Conservation (phyloP, 2,888 invertebrate genomes). For the Acanthosepion pharaonis region DNA sequence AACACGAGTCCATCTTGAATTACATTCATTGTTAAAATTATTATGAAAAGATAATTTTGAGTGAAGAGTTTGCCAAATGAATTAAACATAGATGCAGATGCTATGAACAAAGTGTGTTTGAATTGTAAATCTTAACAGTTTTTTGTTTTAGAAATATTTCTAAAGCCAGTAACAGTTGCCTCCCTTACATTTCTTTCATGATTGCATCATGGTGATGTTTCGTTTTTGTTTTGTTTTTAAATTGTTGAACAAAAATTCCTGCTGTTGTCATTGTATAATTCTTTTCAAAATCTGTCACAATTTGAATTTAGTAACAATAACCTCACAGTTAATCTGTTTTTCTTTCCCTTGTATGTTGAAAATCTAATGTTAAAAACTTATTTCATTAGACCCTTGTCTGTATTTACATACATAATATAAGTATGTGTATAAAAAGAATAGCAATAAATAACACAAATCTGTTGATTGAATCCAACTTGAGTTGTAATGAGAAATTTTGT, state of each 20-base stretch:
- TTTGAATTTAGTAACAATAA: constrained; percentile 33
- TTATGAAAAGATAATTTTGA: not conserved
- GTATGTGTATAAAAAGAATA: not conserved
- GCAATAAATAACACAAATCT: constrained; percentile 33
- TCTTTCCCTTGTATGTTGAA: not conserved
- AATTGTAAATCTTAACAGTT: not conserved
- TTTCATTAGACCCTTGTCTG: not conserved
- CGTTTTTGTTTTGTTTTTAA: not conserved
- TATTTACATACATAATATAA: not conserved
- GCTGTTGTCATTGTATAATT: constrained; percentile 33
- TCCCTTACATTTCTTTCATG: not conserved
- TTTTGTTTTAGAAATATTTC: not conserved
- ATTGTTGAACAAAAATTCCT: not conserved
- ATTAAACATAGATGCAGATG: not conserved
- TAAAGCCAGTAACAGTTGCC: constrained; percentile 9
- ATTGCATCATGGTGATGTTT: not conserved
- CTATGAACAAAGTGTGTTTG: not conserved
- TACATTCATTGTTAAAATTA: not conserved
- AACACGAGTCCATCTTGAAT: not conserved
- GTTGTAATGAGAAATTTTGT: constrained; percentile 33
- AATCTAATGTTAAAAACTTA: not conserved
- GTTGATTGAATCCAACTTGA: not conserved
- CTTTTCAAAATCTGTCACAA: not conserved
- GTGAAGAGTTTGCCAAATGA: not conserved
- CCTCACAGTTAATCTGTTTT: not conserved